A percentile compares a stretch with the other conserved stretches of the same genome.
These are phyloP conservation scores for Meta bourneti DNA, from an alignment of 2,888 invertebrate species.

Conservation along the genomic window DNA sequence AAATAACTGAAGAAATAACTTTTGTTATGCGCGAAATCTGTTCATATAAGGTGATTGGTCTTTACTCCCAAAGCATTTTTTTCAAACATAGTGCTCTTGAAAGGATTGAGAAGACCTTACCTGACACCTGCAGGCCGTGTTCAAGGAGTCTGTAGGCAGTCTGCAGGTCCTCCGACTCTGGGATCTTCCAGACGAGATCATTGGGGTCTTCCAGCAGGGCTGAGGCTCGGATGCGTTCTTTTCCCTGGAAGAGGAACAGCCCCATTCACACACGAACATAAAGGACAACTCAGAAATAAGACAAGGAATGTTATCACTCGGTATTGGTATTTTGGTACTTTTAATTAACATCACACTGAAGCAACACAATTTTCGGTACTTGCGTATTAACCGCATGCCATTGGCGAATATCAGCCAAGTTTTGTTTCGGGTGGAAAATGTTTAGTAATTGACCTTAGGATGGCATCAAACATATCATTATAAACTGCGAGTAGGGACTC, in stretches of 20 bases:
- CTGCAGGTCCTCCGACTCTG: slow-evolving; percentile 27
- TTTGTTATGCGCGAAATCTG: neutral
- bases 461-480: too few species aligned
- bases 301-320: neutral
- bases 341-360: too few species aligned
- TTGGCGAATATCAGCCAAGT: too few species aligned
- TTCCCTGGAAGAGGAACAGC: slow-evolving; percentile 8
- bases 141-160: slow-evolving; percentile 35
- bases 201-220: slow-evolving; percentile 43
- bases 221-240: slow-evolving; percentile 43
- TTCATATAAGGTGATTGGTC: neutral
- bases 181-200: neutral
- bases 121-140: slow-evolving; percentile 34
- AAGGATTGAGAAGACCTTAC: neutral
- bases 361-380: too few species aligned
- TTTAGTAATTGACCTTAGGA: too few species aligned
- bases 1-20: neutral
- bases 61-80: too few species aligned
- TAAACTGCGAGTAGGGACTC: too few species aligned
- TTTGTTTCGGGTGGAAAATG: too few species aligned
- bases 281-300: neutral
- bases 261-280: too few species aligned
- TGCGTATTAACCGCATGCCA: too few species aligned
- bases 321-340: neutral
- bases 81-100: neutral